phyloP scores from a whole-genome alignment of 2,888 invertebrate genomes.

The Hemaris fuciformis region DNA sequence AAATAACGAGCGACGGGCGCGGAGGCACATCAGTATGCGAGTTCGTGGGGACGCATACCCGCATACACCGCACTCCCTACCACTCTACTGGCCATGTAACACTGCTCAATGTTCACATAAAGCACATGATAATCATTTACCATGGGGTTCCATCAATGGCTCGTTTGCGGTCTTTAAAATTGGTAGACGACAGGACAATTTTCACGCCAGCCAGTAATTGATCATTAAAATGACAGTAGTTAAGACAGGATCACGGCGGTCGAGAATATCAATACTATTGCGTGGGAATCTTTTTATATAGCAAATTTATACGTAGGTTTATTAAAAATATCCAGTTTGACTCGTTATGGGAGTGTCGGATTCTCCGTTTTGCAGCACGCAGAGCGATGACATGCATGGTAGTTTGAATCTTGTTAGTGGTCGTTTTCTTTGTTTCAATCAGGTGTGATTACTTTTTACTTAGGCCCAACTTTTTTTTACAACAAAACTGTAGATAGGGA shows the following conservation, averaged over 20 bases:
- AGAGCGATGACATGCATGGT: background rate
- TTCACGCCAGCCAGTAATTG: background rate
- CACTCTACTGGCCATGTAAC: constrained; percentile 37
- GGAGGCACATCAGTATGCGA: constrained; percentile 60
- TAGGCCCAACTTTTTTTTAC: no score
- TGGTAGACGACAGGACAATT: background rate
- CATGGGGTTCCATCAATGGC: background rate
- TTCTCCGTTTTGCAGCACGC: background rate
- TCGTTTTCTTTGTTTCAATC: background rate
- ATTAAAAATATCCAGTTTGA: background rate
- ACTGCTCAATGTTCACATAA: background rate
- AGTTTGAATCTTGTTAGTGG: background rate
- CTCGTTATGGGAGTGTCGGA: background rate
- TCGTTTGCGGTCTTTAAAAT: background rate
- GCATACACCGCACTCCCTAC: constrained; percentile 52
- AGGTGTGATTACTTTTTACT: no score
- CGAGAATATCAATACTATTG: background rate
- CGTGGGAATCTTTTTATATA: background rate
- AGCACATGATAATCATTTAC: background rate
- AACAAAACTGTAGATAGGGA: no score
- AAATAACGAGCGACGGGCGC: constrained; percentile 62
- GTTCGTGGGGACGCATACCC: constrained; percentile 65
- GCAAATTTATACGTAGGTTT: background rate
- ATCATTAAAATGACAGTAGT: background rate
- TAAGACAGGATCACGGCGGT: background rate